Conservation (phyloP, 1,140 invertebrate genomes). For the Olivierus martensii region DNA sequence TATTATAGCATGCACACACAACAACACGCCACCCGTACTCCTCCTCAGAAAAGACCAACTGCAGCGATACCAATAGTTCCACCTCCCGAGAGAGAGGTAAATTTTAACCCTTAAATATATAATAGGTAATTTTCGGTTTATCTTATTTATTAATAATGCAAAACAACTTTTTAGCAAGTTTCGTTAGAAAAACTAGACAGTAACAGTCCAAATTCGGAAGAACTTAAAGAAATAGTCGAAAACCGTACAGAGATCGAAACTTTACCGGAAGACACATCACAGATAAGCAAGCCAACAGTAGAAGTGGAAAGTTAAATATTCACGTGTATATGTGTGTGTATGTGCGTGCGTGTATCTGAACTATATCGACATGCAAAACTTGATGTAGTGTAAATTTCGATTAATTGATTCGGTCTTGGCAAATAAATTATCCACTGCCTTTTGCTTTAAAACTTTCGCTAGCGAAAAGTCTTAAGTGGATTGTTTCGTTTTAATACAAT, state of each 20-base stretch:
- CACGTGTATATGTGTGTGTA: neutral
- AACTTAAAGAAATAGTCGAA: too few relatives aligned
- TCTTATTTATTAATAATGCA: too few relatives aligned
- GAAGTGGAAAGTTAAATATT: neutral
- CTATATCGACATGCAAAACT: neutral
- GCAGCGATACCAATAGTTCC: slow-evolving; percentile 45
- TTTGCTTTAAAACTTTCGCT: neutral
- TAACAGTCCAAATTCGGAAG: too few relatives aligned
- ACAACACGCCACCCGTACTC: slow-evolving; percentile 21
- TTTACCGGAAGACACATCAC: too few relatives aligned
- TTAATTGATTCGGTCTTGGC: neutral
- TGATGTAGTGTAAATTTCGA: neutral
- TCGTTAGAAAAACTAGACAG: too few relatives aligned
- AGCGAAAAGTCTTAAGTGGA: too few relatives aligned
- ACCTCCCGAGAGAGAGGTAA: slow-evolving; percentile 34
- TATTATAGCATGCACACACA: slow-evolving; percentile 39
- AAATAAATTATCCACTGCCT: neutral
- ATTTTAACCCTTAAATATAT: too few relatives aligned
- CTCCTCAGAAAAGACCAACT: slow-evolving; percentile 36
- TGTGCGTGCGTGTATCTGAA: neutral
- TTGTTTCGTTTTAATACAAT: too few relatives aligned
- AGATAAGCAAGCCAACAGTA: neutral
- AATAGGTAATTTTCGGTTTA: too few relatives aligned
- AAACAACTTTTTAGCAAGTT: too few relatives aligned
- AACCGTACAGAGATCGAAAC: too few relatives aligned